phyloP scores from a whole-genome alignment of 1,140 invertebrate genomes.

The Drosophila willistoni region DNA sequence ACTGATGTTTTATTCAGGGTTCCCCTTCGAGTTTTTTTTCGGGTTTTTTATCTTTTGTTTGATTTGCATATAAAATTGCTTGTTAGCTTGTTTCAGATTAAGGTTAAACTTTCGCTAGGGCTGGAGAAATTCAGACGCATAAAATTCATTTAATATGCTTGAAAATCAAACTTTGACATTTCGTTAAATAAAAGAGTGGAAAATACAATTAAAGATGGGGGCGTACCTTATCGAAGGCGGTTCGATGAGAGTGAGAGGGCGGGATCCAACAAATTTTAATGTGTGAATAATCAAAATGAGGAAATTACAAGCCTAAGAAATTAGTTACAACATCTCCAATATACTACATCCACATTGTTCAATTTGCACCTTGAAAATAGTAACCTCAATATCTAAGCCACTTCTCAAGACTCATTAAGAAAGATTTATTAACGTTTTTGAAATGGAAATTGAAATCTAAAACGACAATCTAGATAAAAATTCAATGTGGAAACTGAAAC shows the following conservation, averaged over 20 bases:
- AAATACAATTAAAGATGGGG: background rate
- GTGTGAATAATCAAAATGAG: background rate
- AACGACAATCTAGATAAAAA: slow-evolving; percentile 67
- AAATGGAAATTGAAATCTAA: slow-evolving; percentile 68
- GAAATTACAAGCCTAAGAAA: background rate
- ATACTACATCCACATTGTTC: background rate
- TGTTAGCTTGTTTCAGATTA: slow-evolving; percentile 11
- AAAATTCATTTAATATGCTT: slow-evolving; percentile 3
- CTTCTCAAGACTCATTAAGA: slow-evolving; percentile 2
- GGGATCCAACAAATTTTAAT: background rate
- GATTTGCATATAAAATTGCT: slow-evolving; percentile 14
- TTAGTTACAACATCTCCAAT: background rate
- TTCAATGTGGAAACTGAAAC: slow-evolving; percentile 25
- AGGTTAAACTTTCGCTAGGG: slow-evolving; percentile 12
- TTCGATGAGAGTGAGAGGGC: background rate
- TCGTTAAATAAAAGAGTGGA: background rate
- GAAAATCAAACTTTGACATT: slow-evolving; percentile 22
- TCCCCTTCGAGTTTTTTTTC: background rate
- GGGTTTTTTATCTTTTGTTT: background rate
- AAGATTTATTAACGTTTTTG: slow-evolving; percentile 37
- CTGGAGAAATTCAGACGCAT: slow-evolving; percentile 5
- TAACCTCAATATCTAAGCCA: slow-evolving; percentile 3
- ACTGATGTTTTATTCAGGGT: slow-evolving; percentile 6
- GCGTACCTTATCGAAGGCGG: background rate
- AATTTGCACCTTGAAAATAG: background rate